Conservation (phyloP, 2,113 vertebrate genomes). For the Syrrhaptes paradoxus region DNA sequence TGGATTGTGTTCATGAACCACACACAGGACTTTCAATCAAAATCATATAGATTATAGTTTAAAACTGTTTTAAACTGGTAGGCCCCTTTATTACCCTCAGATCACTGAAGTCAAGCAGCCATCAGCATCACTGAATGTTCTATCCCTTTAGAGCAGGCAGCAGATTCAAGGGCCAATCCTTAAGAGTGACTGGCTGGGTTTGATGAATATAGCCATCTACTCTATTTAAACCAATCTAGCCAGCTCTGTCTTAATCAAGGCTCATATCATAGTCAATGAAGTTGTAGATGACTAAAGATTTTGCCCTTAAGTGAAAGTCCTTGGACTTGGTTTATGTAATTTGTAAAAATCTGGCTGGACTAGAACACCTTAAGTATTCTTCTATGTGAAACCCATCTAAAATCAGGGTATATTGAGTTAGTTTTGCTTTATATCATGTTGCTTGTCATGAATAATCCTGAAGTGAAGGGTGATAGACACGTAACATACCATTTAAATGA, state of each 20-base stretch:
- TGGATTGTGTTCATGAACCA: not conserved
- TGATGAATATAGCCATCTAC: not conserved
- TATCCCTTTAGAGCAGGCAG: not conserved
- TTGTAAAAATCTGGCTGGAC: not conserved
- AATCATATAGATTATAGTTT: not conserved
- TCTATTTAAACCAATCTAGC: not conserved
- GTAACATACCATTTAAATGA: not conserved
- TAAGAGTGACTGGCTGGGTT: not conserved
- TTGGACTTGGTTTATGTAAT: not conserved
- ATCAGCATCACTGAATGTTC: accelerated
- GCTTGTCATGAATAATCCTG: not conserved
- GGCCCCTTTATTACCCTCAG: not conserved
- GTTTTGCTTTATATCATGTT: slow-evolving; percentile 2
- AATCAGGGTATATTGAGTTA: not conserved
- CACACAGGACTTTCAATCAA: not conserved
- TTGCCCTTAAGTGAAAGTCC: not conserved
- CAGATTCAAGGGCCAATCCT: not conserved
- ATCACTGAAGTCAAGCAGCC: not conserved
- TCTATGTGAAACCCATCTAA: not conserved
- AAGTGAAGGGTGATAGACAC: not conserved
- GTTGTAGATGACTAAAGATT: not conserved
- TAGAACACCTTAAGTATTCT: not conserved
- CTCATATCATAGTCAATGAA: not conserved
- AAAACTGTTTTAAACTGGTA: not conserved
- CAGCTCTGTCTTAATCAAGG: not conserved